phyloP scores from a whole-genome alignment of 1,140 invertebrate species.

The Bombus confusus region DNA sequence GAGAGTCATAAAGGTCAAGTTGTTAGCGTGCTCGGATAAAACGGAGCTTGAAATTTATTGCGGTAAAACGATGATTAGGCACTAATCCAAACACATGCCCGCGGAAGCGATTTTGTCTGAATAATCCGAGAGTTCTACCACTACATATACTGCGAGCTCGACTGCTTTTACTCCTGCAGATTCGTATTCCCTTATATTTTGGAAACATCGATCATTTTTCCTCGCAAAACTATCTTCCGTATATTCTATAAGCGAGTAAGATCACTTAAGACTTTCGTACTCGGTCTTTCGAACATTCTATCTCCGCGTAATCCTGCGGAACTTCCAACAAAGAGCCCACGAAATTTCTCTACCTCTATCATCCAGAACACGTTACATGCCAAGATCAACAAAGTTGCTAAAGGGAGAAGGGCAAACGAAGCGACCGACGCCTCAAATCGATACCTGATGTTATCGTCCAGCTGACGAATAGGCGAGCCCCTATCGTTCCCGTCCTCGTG shows the following conservation, averaged over 20 bases:
- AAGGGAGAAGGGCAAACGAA: neutral
- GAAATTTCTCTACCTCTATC: too few relatives aligned
- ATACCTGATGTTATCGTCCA: slow-evolving; percentile 91
- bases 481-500: slow-evolving; percentile 93
- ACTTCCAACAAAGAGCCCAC: too few relatives aligned
- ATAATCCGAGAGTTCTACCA: neutral
- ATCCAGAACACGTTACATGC: neutral
- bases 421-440: neutral
- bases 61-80: neutral
- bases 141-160: neutral
- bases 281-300: neutral
- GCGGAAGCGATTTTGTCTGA: neutral
- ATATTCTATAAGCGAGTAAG: too few relatives aligned
- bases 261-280: neutral
- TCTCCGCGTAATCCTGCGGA: neutral
- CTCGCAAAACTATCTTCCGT: neutral
- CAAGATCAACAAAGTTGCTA: neutral
- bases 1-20: neutral
- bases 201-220: neutral
- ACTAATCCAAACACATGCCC: neutral
- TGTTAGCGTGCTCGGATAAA: neutral
- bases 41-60: neutral
- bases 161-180: too few relatives aligned
- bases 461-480: slow-evolving; percentile 86
- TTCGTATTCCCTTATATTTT: neutral